Evolutionary conservation across 2,797 vertebrate genomes (phyloP).

Genomic region (Heterohyrax brucei): DNA sequence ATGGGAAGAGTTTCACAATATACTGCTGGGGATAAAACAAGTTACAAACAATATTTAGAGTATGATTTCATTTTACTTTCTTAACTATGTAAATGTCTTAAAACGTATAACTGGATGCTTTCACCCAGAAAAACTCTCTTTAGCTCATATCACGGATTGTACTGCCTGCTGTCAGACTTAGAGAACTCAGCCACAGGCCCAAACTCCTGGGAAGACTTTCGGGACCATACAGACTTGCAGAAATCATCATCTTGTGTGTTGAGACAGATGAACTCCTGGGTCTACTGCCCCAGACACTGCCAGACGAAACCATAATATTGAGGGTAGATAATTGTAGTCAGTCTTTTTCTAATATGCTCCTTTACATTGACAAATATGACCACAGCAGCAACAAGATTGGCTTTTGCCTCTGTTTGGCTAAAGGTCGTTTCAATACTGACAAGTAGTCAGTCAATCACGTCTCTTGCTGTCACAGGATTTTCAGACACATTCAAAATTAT

Average conservation of each 20-base stretch:
- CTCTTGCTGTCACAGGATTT: slow-evolving; percentile 82
- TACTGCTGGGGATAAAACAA: too few species aligned
- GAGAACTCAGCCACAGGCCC: slow-evolving; percentile 13
- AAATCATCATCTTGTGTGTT: not conserved
- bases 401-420: slow-evolving; percentile 83
- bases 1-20: too few species aligned
- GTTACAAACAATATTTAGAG: too few species aligned
- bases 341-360: slow-evolving; percentile 84
- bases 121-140: too few species aligned
- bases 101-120: too few species aligned
- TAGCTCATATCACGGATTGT: not conserved
- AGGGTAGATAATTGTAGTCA: slow-evolving; percentile 79
- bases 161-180: slow-evolving; percentile 28
- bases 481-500: slow-evolving; percentile 86
- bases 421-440: slow-evolving; percentile 82
- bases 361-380: slow-evolving; percentile 87
- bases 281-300: not conserved
- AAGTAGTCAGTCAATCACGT: slow-evolving; percentile 78
- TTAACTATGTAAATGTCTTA: too few species aligned
- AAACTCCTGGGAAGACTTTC: slow-evolving; percentile 54
- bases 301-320: slow-evolving; percentile 67
- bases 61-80: too few species aligned
- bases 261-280: slow-evolving; percentile 22
- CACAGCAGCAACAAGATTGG: slow-evolving; percentile 83
- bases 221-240: not conserved